phyloP scores from a whole-genome alignment of 2,888 invertebrate genomes.

The Panopea generosa region DNA sequence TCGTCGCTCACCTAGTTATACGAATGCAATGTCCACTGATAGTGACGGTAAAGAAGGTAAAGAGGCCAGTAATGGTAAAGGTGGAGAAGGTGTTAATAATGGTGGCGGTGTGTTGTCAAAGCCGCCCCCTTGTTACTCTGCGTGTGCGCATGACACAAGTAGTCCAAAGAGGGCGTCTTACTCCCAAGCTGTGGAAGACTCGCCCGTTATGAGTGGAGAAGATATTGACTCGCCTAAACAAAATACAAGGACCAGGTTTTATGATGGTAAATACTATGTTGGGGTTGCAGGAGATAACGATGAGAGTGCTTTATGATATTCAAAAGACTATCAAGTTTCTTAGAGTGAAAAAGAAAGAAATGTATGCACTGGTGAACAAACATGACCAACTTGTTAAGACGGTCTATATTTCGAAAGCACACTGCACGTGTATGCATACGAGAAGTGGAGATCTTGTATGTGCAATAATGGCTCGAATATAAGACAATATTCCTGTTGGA shows the following conservation, averaged over 20 bases:
- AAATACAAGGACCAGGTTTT: constrained; percentile 61
- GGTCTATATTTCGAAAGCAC: no score
- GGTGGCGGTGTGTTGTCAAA: not conserved
- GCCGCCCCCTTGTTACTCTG: not conserved
- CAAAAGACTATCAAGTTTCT: not conserved
- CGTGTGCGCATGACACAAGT: not conserved
- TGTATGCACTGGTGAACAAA: no score
- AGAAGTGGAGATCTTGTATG: no score
- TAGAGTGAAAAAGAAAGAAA: no score
- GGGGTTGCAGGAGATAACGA: constrained; percentile 67
- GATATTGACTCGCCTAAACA: constrained; percentile 30
- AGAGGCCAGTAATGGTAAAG: not conserved
- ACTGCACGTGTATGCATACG: no score
- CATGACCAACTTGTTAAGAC: no score
- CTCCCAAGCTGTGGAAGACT: constrained; percentile 59
- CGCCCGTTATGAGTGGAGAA: constrained; percentile 34
- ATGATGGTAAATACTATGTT: constrained; percentile 80
- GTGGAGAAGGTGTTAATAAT: constrained; percentile 1
- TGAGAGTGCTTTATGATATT: constrained; percentile 61
- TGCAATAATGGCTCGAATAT: no score
- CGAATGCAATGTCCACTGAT: constrained; percentile 68
- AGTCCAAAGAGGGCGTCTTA: constrained; percentile 57
- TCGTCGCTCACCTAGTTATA: constrained; percentile 73
- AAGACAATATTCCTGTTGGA: no score
- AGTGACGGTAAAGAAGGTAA: constrained; percentile 25